Evolutionary conservation across 2,797 vertebrate genomes (phyloP), one percentile per base, ranked within the genome.

Genomic region (Lithobates sylvaticus): DNA sequence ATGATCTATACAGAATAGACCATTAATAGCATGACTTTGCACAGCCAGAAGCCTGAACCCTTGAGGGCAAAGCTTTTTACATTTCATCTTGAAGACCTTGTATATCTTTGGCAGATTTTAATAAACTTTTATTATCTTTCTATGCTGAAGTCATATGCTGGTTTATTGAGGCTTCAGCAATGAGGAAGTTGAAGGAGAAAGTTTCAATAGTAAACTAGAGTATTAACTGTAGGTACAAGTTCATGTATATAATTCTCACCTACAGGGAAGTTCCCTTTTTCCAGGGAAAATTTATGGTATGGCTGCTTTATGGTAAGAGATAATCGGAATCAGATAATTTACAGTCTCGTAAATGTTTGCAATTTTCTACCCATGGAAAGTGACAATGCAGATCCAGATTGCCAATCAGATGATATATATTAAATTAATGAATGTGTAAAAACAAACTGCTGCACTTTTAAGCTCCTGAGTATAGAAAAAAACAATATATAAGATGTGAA

Each of bases 331-430:
- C n/a, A 47, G 44, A 47, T 80, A 36, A 71, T 80, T 44, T 54
- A 69, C 3, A 26, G 27, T 70, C 50, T 39, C 70, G 29, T 32
- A 32, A 81, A 27, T 58, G 26, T 16, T 21, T 81, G 78, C 78
- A 54, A 58, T 80, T 71, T 26, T 69, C n/a, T 78, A 21, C 10
- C 67, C 76, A 12, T 44, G 36, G 32, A 67, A 78, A 54, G 50
- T 54, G 39, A 6, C 50, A 65, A 26, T 65, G 7, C n/a, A 65
- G 61, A 23, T 12, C 61, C 9, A 64, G 58, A n/a, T 21, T n/a
- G 23, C 0, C 23, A 65, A 65, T 54, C 16, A 18, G 50, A 5
- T 13, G 13, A 54, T 18, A 16, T 54, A 16, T 5, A 54, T 16
- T 16, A 18, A 18, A 32, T 32, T 1, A 32, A 32, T 32, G 1